phyloP scores from a whole-genome alignment of 2,888 invertebrate genomes.

The Mythimna albipuncta region DNA sequence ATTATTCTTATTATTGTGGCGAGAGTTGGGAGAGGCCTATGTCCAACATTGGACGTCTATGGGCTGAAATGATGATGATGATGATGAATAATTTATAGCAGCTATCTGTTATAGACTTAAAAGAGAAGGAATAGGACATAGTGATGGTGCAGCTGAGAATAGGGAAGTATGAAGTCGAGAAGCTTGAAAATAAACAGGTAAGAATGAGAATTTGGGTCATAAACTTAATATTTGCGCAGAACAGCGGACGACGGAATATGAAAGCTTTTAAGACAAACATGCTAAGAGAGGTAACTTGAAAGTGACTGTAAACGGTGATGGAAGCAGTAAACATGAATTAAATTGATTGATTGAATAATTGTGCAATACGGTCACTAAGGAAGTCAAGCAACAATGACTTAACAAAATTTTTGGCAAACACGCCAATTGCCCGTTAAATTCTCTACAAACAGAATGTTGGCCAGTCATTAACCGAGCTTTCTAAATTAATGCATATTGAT shows the following conservation, averaged over 20 bases:
- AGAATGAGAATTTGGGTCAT: background rate
- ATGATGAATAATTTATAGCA: background rate
- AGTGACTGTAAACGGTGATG: too few species aligned
- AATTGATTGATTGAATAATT: background rate
- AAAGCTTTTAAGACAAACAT: background rate
- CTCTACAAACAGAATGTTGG: constrained; percentile 27
- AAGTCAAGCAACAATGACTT: constrained; percentile 8
- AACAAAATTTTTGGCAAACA: constrained; percentile 12
- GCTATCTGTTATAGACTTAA: background rate
- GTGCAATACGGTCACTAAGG: background rate
- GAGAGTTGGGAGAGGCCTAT: too few species aligned
- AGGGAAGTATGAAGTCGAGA: background rate
- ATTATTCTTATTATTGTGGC: too few species aligned
- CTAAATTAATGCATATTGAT: constrained; percentile 60
- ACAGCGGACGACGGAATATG: background rate
- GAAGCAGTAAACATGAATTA: too few species aligned
- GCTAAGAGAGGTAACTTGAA: background rate
- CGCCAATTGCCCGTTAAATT: constrained; percentile 28
- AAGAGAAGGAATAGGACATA: background rate
- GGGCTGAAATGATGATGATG: too few species aligned
- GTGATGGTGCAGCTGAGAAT: background rate
- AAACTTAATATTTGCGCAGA: background rate
- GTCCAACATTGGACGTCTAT: too few species aligned
- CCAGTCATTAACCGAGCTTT: constrained; percentile 52
- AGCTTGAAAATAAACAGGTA: background rate